These are phyloP conservation scores for Xanthostigma xanthostigma DNA, from an alignment of 2,888 invertebrate species.

Conservation along the genomic window DNA sequence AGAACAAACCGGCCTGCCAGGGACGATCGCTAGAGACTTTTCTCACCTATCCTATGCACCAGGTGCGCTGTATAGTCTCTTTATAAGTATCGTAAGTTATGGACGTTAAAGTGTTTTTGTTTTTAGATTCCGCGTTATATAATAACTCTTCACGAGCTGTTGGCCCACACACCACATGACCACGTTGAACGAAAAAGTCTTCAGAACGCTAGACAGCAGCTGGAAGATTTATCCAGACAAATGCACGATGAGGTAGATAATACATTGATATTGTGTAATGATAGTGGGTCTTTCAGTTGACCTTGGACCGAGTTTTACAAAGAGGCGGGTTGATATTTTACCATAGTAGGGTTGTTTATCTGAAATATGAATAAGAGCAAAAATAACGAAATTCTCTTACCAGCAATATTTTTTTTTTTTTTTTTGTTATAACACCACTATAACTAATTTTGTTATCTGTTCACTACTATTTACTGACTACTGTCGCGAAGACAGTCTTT, in stretches of 20 bases:
- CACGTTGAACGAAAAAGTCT: constrained; percentile 83
- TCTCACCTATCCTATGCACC: constrained; percentile 88
- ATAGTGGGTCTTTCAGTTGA: no score
- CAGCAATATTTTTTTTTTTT: no score
- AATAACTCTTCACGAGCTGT: constrained; percentile 74
- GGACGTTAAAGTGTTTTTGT: not conserved
- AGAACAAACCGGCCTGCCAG: constrained; percentile 74
- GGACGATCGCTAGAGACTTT: constrained; percentile 77
- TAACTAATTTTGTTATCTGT: no score
- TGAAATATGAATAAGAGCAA: no score
- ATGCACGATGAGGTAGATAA: constrained; percentile 70
- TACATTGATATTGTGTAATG: not conserved
- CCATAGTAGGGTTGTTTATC: no score
- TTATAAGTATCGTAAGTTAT: not conserved
- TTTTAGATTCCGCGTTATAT: constrained; percentile 78
- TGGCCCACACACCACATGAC: constrained; percentile 87
- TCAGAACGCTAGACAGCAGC: constrained; percentile 72
- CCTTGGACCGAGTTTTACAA: no score
- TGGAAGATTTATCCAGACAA: constrained; percentile 71
- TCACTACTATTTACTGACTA: no score
- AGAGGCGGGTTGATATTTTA: no score
- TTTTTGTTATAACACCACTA: no score
- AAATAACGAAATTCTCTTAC: no score
- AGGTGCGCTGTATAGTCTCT: constrained; percentile 38
- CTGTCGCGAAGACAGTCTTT: no score